Base-by-base conservation (phyloP, 2,888 invertebrate species). In the Drosophila mimetica region DNA sequence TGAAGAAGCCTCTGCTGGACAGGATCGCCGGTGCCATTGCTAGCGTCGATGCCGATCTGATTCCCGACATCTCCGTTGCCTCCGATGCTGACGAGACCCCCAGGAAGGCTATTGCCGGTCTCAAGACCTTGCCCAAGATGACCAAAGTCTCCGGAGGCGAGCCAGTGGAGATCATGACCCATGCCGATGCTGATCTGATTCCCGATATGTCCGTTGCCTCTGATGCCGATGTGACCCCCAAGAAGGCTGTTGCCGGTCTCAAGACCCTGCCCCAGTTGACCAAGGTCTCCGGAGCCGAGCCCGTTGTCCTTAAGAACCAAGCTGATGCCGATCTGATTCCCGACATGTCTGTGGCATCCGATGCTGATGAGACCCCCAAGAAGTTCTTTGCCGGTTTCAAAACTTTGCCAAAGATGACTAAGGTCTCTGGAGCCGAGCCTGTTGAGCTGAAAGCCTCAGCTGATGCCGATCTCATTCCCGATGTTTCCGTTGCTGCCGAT, bases 51-150 rank as follows among this genome's bases (percentile, higher is more conserved):
- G 47, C 53, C 6, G 69, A 70, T 34, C 52, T 47, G 9, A 48
- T 76, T 2, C 69, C 81, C 13, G 81, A 82, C 4, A 77, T 79
- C 30, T 74, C 81, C 1, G 70, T 77, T 0, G 75, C 75, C 11
- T 70, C 61, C n/a, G 48, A 66, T 32, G 65, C 53, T 9, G 65
- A 63, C 30, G 60, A 51, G 16, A 47, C 39, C 14, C 39, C 32
- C 25, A 48, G 34, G 63, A n/a, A 30, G 8, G 2, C n/a, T 2
- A 2, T n/a, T 46, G 9, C 20, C 13, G 54, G 54, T 6, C 11
- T 55, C 14, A 63, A 48, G 34, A 9, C 18, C 4, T 30, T 57
- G 18, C 58, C 42, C 16, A 9, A 44, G 14, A 1, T 58, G 1
- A n/a, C 14, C 18, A 51, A 41, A 46, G 42, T 52, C 9, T 44